Evolutionary conservation across 2,797 vertebrate genomes (phyloP), one percentile per base, ranked within the genome.

Genomic region (Apogon hyalosoma): DNA sequence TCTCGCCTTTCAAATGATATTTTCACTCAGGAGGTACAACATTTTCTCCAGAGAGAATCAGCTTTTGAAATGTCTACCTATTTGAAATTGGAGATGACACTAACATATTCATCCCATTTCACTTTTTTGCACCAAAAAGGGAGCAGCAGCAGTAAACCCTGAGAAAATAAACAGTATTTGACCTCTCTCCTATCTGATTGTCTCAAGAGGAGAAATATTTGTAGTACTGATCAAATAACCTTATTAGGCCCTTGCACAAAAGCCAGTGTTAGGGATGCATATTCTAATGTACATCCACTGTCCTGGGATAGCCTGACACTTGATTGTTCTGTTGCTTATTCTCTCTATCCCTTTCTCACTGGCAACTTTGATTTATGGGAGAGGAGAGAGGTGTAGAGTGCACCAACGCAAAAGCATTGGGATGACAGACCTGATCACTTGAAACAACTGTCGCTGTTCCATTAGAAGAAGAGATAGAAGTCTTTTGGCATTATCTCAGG

Each of bases 81-180:
- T 90, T 92, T 90, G 89, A 90, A 93, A 88, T 87, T 75, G 89
- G 90, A 92, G 82, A 89, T 88, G 91, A 93, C 90, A 91, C 73
- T 87, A 88, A 90, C 87, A 88, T 88, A 88, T 91, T 89, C 85
- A 84, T 84, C 79, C 77, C 76, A 73, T 91, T 92, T 87, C 83
- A 72, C 80, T 87, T 83, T 73, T 86, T 83, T 72, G 75, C 74
- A 71, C 82, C 69, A 62, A 47, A 67, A 59, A 73, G 59, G 58
- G 61, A 73, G 72, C 61, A 18, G 62, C 55, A 67, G 72, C 77
- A 21, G 66, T 53, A 75, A 68, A 80, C 50, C 68, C 63, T 64
- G 11, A 33, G 51, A 69, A 79, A 77, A 79, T 56, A 79, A 81
- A 82, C 65, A 82, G 56, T 2, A 24, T 77, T 82, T 78, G 75